Evolutionary conservation across 2,888 invertebrate genomes (phyloP), one percentile per base, ranked within the genome.

Genomic region (Tipula lateralis): DNA sequence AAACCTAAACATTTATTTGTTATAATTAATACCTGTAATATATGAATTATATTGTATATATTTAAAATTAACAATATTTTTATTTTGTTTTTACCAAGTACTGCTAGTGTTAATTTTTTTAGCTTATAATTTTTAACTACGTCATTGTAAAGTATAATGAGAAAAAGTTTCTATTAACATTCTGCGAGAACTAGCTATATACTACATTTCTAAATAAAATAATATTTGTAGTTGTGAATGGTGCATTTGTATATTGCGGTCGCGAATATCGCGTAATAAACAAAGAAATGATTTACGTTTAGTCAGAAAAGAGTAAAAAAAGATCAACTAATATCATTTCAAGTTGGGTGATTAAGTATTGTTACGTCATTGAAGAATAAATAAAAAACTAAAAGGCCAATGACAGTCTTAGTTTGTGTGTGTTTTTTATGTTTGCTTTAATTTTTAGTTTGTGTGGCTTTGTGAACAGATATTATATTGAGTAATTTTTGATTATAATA

Each of bases 271-370:
- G 44, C 44, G 44, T 50, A 50, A 50, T 50, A 50, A 50, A 50
- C 44, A 50, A 50, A 50, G 44, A 50, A 50, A 50, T 50, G 44
- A 50, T 50, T 50, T 50, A 50, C 44, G 44, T 50, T 50, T 50
- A 50, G 44, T 50, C 44, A 50, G 44, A 50, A 50, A 50, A 50
- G 44, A 50, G 44, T 50, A 50, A 50, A 50, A 44, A 50, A 50
- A 50, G 44, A 50, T 50, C 44, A 50, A 50, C 44, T 50, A 50
- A 50, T 50, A 50, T n/a, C n/a, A 50, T 50, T 50, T 50, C 44
- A 50, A 50, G 44, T 50, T 50, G 44, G 44, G 44, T 50, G 44
- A 50, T 50, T 50, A 50, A 50, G 44, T 50, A 50, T 50, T 50
- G 16, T 50, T 50, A 50, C 44, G 44, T 50, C 44, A 50, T 50